Percentiles rank a stretch among this genome's conserved stretches.
These are phyloP conservation scores for Carassius carassius DNA, from an alignment of 2,113 vertebrate genomes.

Conservation along the genomic window DNA sequence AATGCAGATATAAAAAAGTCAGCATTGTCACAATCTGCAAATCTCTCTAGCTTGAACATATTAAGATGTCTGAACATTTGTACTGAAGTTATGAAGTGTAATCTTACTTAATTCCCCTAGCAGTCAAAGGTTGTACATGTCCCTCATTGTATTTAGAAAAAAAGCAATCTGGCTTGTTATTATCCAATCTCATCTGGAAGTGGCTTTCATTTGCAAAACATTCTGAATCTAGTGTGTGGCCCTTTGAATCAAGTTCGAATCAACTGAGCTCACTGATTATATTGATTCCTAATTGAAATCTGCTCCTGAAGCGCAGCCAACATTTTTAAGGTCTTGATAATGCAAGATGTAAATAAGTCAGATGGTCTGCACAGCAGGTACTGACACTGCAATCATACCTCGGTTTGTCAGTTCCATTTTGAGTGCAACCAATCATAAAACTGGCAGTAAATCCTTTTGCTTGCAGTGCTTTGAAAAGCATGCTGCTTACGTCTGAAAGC, in stretches of 20 bases:
- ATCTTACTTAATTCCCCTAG: constrained; percentile 42
- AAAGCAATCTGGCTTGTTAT: constrained; percentile 65
- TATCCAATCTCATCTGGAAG: constrained; percentile 58
- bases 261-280: constrained; percentile 40
- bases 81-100: background rate
- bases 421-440: constrained; percentile 52
- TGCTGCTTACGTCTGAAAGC: constrained; percentile 11
- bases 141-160: constrained; percentile 71
- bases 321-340: constrained; percentile 37
- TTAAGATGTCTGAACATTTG: constrained; percentile 1
- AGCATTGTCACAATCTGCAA: background rate
- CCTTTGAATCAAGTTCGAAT: constrained; percentile 30
- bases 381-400: constrained; percentile 49
- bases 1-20: background rate
- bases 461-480: constrained; percentile 38
- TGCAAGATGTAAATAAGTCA: constrained; percentile 55
- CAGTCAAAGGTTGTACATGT: constrained; percentile 63
- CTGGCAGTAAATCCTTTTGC: constrained; percentile 39
- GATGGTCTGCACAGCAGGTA: constrained; percentile 51
- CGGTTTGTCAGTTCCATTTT: constrained; percentile 52
- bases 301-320: constrained; percentile 27
- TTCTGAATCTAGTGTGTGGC: constrained; percentile 40
- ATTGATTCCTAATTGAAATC: constrained; percentile 18
- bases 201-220: constrained; percentile 37
- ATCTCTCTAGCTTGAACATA: constrained; percentile 16